Evolutionary conservation across 2,113 vertebrate species (phyloP).

Genomic region (Thamnophis sirtalis): DNA sequence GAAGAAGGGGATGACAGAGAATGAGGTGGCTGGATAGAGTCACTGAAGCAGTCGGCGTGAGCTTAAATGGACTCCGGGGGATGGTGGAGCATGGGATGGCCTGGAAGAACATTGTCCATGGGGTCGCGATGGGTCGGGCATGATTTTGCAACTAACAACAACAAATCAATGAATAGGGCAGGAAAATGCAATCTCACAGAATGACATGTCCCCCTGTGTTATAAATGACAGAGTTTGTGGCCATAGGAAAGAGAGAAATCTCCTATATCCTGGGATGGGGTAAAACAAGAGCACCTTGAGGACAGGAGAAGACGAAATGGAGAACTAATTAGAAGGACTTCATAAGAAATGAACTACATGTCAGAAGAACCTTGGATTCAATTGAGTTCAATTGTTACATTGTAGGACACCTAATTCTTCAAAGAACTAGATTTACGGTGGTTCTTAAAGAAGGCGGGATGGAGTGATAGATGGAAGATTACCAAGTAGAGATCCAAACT

Average conservation of each 20-base stretch:
- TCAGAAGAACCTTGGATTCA: not conserved
- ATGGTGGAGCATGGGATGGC: no score
- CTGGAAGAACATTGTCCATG: no score
- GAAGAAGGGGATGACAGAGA: no score
- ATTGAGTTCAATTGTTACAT: not conserved
- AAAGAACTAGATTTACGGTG: no score
- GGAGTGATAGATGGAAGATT: not conserved
- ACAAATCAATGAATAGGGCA: not conserved
- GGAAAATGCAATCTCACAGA: not conserved
- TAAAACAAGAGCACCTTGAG: not conserved
- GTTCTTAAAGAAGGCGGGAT: not conserved
- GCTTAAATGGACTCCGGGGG: no score
- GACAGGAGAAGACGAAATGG: not conserved
- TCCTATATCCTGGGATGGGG: not conserved
- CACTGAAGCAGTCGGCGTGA: no score
- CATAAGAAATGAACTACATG: not conserved
- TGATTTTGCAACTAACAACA: no score
- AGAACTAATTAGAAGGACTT: not conserved
- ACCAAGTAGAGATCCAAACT: not conserved
- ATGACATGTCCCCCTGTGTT: not conserved
- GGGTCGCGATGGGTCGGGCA: no score
- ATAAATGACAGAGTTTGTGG: not conserved
- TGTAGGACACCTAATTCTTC: not conserved
- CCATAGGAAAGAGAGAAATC: not conserved
- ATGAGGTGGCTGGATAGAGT: no score